Evolutionary conservation across 2,888 invertebrate species (phyloP), one percentile per base, ranked within the genome.

Genomic region (Dryobotodes eremita): DNA sequence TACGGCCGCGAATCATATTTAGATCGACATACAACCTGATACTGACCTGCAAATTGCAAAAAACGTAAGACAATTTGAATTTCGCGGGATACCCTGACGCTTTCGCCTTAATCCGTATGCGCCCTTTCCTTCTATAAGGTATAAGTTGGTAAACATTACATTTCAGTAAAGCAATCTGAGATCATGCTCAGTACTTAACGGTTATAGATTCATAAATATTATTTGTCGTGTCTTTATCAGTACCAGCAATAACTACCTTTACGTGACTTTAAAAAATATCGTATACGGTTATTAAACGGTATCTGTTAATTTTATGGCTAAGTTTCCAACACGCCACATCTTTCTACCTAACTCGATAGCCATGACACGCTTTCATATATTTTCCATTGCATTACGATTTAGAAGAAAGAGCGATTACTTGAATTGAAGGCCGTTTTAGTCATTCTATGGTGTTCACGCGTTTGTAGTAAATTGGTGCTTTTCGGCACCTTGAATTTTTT

Each of bases 311-410:
- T 82, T 88, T 88, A 88, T 86, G 73, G 68, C 46, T 73, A 57
- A 61, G 75, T 75, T 70, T 53, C n/a, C 7, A 71, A 79, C 84
- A 83, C 82, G 85, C 83, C 75, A 80, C 46, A 62, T 84, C 77
- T 90, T 88, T 77, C 46, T 71, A 79, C 26, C 68, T 70, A 65
- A 78, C 72, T 64, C 53, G 50, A 26, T 76, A 79, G 48, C 88
- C 89, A 71, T 89, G 89, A 87, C 84, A 87, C 74, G 81, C 84
- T 89, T 88, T 88, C 81, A 75, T 71, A 79, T 71, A n/a, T 79
- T 77, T 75, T 75, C 77, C 55, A 71, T 64, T 73, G 48, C 66
- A 20, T 26, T 73, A 64, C 42, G 48, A 13, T 68, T 71, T 65
- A n/a, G 50, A 69, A 74, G 62, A 83, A 71, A 82, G 36, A 74